Percentiles rank a stretch among this genome's conserved stretches.
Evolutionary conservation across 2,888 invertebrate species (phyloP).

Genomic region (Imbricaverruca yamaguchii): DNA sequence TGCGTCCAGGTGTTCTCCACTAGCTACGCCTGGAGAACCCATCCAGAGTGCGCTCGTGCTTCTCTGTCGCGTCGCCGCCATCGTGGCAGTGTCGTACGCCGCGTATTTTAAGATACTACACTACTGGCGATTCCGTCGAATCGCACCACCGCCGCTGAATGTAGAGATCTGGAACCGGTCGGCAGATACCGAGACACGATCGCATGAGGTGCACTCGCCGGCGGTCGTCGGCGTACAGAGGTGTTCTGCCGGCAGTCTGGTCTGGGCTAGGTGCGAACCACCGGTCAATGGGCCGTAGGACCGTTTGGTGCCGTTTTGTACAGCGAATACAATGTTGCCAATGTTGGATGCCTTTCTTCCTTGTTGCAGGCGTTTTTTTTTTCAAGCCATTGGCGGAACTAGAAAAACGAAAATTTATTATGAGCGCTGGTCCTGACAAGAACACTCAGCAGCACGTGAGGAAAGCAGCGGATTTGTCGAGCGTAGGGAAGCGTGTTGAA

Average conservation of each 20-base stretch:
- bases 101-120: not conserved
- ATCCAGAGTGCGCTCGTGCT: too few species aligned
- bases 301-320: not conserved
- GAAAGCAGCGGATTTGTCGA: not conserved
- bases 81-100: slow-evolving; percentile 39
- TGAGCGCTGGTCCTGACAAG: not conserved
- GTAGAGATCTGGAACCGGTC: not conserved
- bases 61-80: slow-evolving; percentile 80
- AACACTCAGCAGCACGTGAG: not conserved
- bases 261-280: not conserved
- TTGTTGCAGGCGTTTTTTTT: too few species aligned
- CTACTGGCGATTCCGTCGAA: not conserved
- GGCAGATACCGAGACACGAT: not conserved
- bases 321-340: not conserved
- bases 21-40: too few species aligned
- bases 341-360: not conserved
- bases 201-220: not conserved
- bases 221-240: not conserved
- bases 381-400: too few species aligned
- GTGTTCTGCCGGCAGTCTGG: not conserved
- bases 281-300: not conserved
- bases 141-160: not conserved
- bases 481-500: not conserved
- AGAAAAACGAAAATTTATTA: not conserved
- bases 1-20: too few species aligned